Percentiles rank a stretch among this genome's conserved stretches.
Evolutionary conservation across 1,140 invertebrate species (phyloP).

Genomic region (Psilanteris sp.): DNA sequence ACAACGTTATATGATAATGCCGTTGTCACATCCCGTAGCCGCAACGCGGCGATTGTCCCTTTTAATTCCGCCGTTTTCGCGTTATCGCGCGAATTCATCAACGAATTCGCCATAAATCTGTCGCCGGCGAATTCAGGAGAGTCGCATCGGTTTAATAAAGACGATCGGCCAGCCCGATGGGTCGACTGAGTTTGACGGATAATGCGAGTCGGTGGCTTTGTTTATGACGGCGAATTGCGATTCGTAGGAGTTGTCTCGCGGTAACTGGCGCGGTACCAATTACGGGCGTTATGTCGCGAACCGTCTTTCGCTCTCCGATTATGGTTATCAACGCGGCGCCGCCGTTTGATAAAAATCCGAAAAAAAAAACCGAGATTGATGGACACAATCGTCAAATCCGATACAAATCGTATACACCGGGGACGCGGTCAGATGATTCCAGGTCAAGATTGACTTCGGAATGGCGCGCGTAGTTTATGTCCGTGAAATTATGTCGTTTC

Average conservation of each 20-base stretch:
- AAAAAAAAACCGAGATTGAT: slow-evolving; percentile 40
- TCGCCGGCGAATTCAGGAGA: no score
- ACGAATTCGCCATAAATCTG: no score
- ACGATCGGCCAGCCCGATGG: no score
- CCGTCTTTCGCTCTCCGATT: slow-evolving; percentile 16
- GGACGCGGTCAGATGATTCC: slow-evolving; percentile 9
- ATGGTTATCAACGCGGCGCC: slow-evolving; percentile 32
- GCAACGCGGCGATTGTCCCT: no score
- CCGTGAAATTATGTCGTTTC: slow-evolving; percentile 18
- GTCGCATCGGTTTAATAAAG: no score
- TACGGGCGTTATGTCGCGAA: slow-evolving; percentile 35
- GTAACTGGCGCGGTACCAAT: slow-evolving; percentile 24
- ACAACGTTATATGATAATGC: slow-evolving; percentile 23
- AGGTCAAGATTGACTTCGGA: slow-evolving; percentile 49
- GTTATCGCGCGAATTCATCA: neutral
- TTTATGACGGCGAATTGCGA: slow-evolving; percentile 19
- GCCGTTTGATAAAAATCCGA: slow-evolving; percentile 17
- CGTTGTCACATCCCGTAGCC: neutral
- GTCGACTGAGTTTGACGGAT: no score
- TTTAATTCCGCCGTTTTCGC: neutral
- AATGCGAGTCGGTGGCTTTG: no score
- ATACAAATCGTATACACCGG: slow-evolving; percentile 10
- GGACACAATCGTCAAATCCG: slow-evolving; percentile 34
- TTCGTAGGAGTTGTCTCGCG: no score
- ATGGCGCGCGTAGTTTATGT: slow-evolving; percentile 25